Conservation (phyloP, 2,113 vertebrate genomes). For the Dryoscopus gambensis region DNA sequence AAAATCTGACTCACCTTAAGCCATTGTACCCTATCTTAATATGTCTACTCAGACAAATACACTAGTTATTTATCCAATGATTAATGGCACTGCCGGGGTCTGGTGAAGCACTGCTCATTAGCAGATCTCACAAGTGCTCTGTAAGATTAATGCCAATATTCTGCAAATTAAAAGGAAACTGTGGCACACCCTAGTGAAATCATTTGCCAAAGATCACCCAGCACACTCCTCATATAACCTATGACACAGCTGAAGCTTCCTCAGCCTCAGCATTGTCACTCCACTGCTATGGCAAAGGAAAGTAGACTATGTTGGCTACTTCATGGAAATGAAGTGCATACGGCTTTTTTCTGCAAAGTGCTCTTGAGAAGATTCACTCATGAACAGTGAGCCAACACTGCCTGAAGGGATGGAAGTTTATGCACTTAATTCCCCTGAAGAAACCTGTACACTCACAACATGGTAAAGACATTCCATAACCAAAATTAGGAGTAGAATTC, state of each 20-base stretch:
- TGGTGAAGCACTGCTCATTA: background rate
- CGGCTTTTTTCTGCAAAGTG: background rate
- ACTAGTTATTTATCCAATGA: background rate
- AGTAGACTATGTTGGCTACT: background rate
- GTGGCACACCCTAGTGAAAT: background rate
- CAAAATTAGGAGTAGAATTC: background rate
- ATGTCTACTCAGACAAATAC: background rate
- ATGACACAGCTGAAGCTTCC: background rate
- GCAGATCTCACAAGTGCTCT: background rate
- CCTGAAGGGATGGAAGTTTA: background rate
- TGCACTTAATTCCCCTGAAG: background rate
- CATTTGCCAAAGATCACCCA: background rate
- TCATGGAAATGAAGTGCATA: background rate
- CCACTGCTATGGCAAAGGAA: background rate
- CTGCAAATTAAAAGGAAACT: background rate
- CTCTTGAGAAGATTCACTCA: background rate
- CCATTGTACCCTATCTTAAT: background rate
- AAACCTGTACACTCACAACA: background rate
- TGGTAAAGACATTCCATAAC: background rate
- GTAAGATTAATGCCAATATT: background rate
- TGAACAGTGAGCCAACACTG: background rate
- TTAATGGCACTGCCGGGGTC: background rate
- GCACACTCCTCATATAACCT: background rate
- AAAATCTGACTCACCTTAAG: background rate
- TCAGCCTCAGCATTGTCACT: background rate